These are phyloP conservation scores for Sminthurinus aureus DNA, from an alignment of 2,888 invertebrate genomes.

Conservation along the genomic window DNA sequence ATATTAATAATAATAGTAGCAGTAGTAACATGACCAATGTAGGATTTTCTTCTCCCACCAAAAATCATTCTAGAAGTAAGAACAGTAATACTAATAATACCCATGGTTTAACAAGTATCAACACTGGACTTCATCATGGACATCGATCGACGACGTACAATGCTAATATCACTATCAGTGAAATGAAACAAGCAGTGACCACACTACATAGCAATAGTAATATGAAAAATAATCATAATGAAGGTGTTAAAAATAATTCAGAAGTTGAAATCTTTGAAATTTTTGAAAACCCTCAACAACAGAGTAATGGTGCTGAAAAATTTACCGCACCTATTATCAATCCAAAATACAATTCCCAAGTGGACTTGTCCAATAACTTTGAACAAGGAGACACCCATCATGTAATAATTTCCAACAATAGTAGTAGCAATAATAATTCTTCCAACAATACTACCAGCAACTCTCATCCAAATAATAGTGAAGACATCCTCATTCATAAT, in stretches of 20 bases:
- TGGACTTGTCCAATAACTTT: slow-evolving; percentile 7
- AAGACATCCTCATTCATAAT: background rate
- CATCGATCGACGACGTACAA: slow-evolving; percentile 23
- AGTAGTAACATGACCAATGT: background rate
- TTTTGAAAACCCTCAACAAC: slow-evolving; percentile 8
- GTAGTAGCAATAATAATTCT: background rate
- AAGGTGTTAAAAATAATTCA: background rate
- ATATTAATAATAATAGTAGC: background rate
- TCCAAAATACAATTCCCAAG: background rate
- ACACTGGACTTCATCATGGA: background rate
- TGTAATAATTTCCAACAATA: background rate
- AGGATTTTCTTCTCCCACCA: background rate
- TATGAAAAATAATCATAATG: background rate
- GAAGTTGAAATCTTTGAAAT: slow-evolving; percentile 26
- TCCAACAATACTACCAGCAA: background rate
- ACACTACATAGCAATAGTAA: background rate
- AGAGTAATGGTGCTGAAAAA: slow-evolving; percentile 12
- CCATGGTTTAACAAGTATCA: no score
- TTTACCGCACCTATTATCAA: background rate
- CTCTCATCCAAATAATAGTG: background rate
- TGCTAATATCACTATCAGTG: background rate
- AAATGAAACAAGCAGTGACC: background rate
- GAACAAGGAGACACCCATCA: slow-evolving; percentile 23
- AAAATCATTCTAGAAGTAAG: background rate
- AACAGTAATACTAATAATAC: no score